Percentiles rank a stretch among this genome's conserved stretches.
These are phyloP conservation scores for Psilopsiagon aymara DNA, from an alignment of 2,113 vertebrate genomes.

Conservation along the genomic window DNA sequence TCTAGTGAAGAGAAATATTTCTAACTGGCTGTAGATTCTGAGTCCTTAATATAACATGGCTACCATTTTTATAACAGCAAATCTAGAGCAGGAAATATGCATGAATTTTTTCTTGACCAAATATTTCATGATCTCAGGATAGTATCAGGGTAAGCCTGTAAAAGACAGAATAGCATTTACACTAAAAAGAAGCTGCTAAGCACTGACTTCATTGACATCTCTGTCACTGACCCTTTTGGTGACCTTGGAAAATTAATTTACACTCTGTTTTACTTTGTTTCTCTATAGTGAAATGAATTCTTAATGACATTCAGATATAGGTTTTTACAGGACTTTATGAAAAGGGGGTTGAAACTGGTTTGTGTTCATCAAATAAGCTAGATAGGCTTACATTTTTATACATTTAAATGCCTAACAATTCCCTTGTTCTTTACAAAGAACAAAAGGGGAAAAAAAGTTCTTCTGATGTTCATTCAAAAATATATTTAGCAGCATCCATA, in stretches of 20 bases:
- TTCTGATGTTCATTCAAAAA: not conserved
- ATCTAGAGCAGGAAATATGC: not conserved
- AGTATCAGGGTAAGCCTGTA: not conserved
- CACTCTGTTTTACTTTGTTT: not conserved
- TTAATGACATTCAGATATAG: not conserved
- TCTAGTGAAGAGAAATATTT: not conserved
- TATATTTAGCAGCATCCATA: not conserved
- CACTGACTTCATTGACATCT: not conserved
- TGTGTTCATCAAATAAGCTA: not conserved
- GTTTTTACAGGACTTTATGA: not conserved
- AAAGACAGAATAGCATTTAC: not conserved
- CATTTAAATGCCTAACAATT: not conserved
- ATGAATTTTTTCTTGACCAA: not conserved
- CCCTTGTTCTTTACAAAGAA: not conserved
- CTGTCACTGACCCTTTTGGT: not conserved
- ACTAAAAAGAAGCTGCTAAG: not conserved
- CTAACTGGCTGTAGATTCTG: not conserved
- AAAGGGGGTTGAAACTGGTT: not conserved
- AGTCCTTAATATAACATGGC: not conserved
- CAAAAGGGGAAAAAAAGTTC: rapidly evolving
- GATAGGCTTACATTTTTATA: not conserved
- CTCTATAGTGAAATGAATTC: not conserved
- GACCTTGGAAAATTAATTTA: not conserved
- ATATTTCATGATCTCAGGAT: not conserved
- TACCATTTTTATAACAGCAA: not conserved